These are phyloP conservation scores for Egretta garzetta DNA, from an alignment of 2,113 vertebrate species.

Conservation along the genomic window DNA sequence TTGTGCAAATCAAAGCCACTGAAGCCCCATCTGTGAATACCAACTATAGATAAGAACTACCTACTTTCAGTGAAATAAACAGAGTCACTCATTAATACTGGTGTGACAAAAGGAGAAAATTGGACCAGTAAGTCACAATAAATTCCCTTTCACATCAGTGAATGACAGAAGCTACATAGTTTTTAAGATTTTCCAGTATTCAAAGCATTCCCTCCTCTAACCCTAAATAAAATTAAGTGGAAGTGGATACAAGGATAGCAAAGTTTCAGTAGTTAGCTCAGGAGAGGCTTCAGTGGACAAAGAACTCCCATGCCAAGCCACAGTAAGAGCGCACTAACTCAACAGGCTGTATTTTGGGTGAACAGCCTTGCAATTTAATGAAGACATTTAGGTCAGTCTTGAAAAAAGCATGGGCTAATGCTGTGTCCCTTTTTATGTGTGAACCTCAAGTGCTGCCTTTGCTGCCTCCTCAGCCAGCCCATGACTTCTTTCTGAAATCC, in stretches of 20 bases:
- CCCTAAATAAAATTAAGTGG: not conserved
- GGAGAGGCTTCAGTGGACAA: not conserved
- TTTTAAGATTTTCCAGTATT: not conserved
- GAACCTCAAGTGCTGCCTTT: not conserved
- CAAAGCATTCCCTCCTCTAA: not conserved
- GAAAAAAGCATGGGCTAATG: not conserved
- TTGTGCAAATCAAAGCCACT: not conserved
- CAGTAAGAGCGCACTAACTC: rapidly evolving
- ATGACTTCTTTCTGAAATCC: not conserved
- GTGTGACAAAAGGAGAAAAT: not conserved
- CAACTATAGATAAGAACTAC: not conserved
- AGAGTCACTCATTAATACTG: not conserved
- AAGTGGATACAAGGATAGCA: not conserved
- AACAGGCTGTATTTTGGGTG: not conserved
- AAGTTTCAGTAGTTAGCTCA: not conserved
- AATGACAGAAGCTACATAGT: not conserved
- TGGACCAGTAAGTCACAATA: not conserved
- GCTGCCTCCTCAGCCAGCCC: not conserved
- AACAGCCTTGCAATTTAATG: not conserved
- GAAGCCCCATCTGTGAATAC: not conserved
- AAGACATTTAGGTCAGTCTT: not conserved
- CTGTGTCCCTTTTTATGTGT: not conserved
- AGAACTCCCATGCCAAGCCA: not conserved
- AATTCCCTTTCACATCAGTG: not conserved
- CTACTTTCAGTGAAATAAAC: not conserved